Evolutionary conservation across 64 coral and sea anemone genomes (phyloP).

Genomic region (Platygyra sinensis): DNA sequence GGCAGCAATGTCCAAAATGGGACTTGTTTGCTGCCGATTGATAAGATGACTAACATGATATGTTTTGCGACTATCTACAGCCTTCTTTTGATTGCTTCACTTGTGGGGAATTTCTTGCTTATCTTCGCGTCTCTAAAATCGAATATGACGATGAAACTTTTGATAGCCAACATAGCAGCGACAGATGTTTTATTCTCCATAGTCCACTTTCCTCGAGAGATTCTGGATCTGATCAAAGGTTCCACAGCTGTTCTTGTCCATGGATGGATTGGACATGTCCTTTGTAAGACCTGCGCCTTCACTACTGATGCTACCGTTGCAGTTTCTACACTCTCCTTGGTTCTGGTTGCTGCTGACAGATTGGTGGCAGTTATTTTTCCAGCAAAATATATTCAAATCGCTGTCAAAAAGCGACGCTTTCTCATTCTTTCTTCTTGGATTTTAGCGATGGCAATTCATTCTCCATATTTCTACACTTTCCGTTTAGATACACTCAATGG

Average conservation of each 20-base stretch:
- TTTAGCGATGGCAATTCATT: neutral
- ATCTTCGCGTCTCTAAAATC: neutral
- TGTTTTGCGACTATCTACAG: neutral
- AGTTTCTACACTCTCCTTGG: constrained; percentile 29
- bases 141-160: neutral
- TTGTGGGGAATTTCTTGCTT: neutral
- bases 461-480: constrained; percentile 18
- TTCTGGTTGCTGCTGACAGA: constrained; percentile 44
- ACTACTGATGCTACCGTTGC: neutral
- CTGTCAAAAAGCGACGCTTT: neutral
- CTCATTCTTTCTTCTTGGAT: constrained; percentile 4
- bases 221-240: neutral
- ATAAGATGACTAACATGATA: no score
- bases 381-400: neutral
- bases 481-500: no score
- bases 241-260: neutral
- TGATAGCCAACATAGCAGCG: constrained; percentile 54
- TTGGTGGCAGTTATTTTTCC: constrained; percentile 47
- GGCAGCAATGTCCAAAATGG: no score
- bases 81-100: neutral
- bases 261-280: neutral
- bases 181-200: constrained; percentile 33
- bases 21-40: no score
- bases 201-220: neutral
- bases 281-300: constrained; percentile 48